These are phyloP conservation scores for Heterotis niloticus DNA, from an alignment of 2,113 vertebrate species.

Conservation along the genomic window DNA sequence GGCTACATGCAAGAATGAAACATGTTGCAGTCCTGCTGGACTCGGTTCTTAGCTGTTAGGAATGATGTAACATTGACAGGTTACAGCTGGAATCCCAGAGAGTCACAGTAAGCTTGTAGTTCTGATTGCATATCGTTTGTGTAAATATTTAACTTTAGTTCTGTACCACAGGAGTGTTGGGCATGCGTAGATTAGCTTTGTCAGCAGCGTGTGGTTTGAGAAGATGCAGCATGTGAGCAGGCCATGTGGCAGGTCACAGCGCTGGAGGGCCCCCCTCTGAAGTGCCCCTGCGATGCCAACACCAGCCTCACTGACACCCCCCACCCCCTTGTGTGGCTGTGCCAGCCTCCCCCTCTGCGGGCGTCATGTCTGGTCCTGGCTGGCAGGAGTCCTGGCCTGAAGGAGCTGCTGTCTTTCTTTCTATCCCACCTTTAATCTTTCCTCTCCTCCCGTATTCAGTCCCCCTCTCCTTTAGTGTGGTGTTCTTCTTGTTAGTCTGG, in stretches of 20 bases:
- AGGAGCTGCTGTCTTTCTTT: slow-evolving; percentile 54
- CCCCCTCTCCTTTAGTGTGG: neutral
- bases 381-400: slow-evolving; percentile 86
- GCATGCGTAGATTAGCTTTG: slow-evolving; percentile 41
- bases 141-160: neutral
- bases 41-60: too few species aligned
- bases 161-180: slow-evolving; percentile 17
- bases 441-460: slow-evolving; percentile 52
- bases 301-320: slow-evolving; percentile 31
- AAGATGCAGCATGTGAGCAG: slow-evolving; percentile 12
- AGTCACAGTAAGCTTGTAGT: too few species aligned
- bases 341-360: slow-evolving; percentile 82
- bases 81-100: too few species aligned
- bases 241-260: slow-evolving; percentile 24
- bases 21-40: too few species aligned
- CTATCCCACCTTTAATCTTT: slow-evolving; percentile 74
- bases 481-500: slow-evolving; percentile 9
- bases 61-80: too few species aligned
- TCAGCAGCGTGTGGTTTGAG: slow-evolving; percentile 40
- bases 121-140: too few species aligned
- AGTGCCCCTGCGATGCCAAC: slow-evolving; percentile 43
- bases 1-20: too few species aligned
- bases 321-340: slow-evolving; percentile 50
- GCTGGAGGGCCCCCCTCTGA: slow-evolving; percentile 51
- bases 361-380: slow-evolving; percentile 93